Evolutionary conservation across 2,797 vertebrate species (phyloP), one percentile per base, ranked within the genome.

Genomic region (Phylloscopus collybita): DNA sequence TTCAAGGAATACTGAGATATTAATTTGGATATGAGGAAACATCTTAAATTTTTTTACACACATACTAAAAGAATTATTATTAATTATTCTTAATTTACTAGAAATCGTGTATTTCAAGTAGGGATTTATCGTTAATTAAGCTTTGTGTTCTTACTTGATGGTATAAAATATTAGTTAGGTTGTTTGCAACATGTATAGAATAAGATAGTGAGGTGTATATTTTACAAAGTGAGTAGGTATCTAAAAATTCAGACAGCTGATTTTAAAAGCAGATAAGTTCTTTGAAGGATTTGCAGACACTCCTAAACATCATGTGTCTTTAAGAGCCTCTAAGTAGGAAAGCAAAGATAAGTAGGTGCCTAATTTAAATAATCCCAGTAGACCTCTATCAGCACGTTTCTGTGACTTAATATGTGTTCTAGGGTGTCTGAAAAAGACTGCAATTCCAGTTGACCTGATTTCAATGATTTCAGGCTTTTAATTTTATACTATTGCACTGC

Each of bases 311-410:
- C 34, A 3, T 56, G 17, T 61, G 23, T 80, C 38, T 87, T 36
- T 91, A 49, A 76, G 80, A 82, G 44, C 20, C 36, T 82, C 5
- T 36, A 50, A 57, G 14, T 50, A 64, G 51, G 42, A 92, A 78
- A 78, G 72, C 42, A 60, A 60, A 78, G 26, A 80, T 42, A 74
- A 76, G 50, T 93, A 90, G 69, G 23, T 86, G 57, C n/a, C 65
- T 60, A 62, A 71, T 88, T 93, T 96, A 64, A 88, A 83, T 90
- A 90, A 81, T 80, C 85, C 59, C 54, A 44, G 42, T 91, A 72
- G 66, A 16, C 54, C 72, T 69, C 65, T 66, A 15, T 69, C 1
- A 10, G 34, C 62, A 47, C 79, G 56, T 89, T 74, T 70, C 61
- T 83, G 20, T 86, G 57, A 53, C 30, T 67, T 86, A 47, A 16